Evolutionary conservation across 64 coral and sea anemone genomes (phyloP).

Genomic region (Anthopleura sola): DNA sequence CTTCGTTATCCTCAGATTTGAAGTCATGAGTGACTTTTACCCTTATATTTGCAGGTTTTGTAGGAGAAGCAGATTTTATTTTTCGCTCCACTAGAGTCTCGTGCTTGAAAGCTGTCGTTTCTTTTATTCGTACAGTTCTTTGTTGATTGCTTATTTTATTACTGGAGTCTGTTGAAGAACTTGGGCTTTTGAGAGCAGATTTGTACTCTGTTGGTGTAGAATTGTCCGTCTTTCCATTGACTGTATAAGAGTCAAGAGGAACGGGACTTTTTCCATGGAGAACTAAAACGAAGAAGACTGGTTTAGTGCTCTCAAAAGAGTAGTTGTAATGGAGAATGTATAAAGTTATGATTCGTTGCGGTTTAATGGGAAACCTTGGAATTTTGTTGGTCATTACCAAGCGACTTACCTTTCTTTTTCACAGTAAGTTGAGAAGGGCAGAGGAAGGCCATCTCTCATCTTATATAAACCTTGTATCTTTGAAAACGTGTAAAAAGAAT

Average conservation of each 20-base stretch:
- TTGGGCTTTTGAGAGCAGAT: conserved; percentile 70
- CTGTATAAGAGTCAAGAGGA: background rate
- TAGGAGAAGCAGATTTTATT: conserved; percentile 51
- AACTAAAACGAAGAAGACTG: conserved; percentile 16
- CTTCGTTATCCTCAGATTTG: conserved; percentile 65
- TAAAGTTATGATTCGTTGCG: conserved; percentile 5
- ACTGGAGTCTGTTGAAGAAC: conserved; percentile 38
- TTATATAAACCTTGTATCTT: background rate
- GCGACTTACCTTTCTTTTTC: conserved; percentile 69
- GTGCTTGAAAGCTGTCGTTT: conserved; percentile 30
- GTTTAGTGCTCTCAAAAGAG: background rate
- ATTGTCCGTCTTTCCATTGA: conserved; percentile 20
- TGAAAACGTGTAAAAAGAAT: background rate
- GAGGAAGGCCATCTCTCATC: conserved; percentile 61
- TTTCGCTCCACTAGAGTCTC: conserved; percentile 71
- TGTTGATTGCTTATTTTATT: conserved; percentile 45
- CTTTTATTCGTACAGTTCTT: conserved; percentile 76
- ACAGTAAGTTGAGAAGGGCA: conserved; percentile 76
- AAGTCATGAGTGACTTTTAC: conserved; percentile 74
- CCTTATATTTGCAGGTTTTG: conserved; percentile 83
- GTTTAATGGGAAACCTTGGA: conserved; percentile 3
- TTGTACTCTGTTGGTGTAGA: conserved; percentile 29
- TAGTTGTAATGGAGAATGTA: background rate
- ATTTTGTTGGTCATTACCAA: background rate
- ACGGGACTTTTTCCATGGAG: conserved; percentile 34